A percentile compares a stretch with the other conserved stretches of the same genome.
Conservation (phyloP, 2,113 vertebrate species). For the Pachyramphus minor region DNA sequence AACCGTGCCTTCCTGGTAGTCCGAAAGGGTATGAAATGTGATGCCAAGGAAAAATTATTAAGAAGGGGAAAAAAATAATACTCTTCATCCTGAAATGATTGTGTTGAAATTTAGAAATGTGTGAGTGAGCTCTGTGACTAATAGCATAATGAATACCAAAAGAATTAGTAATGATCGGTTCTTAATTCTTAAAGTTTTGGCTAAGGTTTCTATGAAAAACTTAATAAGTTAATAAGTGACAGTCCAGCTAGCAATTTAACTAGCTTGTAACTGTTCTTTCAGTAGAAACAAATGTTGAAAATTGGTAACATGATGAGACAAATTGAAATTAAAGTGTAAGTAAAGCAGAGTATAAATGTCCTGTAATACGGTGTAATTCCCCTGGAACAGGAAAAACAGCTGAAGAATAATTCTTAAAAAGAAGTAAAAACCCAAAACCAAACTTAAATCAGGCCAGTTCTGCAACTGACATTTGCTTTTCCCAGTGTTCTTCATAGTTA, state of each 20-base stretch:
- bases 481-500: not conserved
- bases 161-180: constrained; percentile 39
- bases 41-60: constrained; percentile 22
- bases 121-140: constrained; percentile 57
- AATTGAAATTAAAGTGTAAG: constrained; percentile 33
- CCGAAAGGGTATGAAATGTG: not conserved
- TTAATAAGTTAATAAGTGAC: constrained; percentile 48
- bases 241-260: constrained; percentile 5
- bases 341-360: not conserved
- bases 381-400: not conserved
- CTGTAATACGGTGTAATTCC: not conserved
- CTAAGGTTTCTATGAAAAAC: constrained; percentile 34
- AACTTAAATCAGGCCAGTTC: not conserved
- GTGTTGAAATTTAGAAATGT: constrained; percentile 56
- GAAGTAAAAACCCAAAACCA: not conserved
- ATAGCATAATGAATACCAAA: constrained; percentile 60
- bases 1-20: not conserved
- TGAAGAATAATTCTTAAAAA: not conserved
- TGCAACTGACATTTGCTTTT: not conserved
- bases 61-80: not conserved
- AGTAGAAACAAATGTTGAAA: constrained; percentile 49
- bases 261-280: constrained; percentile 13
- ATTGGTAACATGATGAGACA: constrained; percentile 1
- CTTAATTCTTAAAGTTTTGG: constrained; percentile 28
- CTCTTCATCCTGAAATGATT: constrained; percentile 56